Conservation (phyloP, 2,888 invertebrate species). For the Ormyrus pomaceus region DNA sequence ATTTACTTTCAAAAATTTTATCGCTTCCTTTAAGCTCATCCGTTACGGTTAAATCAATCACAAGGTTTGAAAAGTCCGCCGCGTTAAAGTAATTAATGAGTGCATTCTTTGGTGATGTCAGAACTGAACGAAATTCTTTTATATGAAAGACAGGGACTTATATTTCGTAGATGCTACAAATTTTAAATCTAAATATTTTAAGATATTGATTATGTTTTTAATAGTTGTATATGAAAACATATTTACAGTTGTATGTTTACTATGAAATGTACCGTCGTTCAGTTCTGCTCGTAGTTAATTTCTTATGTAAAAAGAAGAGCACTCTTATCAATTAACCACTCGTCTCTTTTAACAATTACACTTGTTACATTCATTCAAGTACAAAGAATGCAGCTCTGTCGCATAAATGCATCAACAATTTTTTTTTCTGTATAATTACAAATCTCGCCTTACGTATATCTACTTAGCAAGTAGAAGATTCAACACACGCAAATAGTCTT, state of each 20-base stretch:
- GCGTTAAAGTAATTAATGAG: conserved; percentile 21
- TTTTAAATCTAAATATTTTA: too few species aligned
- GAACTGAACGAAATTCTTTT: conserved; percentile 30
- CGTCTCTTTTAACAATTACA: conserved; percentile 9
- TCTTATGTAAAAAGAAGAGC: conserved; percentile 23
- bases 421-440: conserved; percentile 20
- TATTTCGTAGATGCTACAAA: too few species aligned
- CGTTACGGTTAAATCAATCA: conserved; percentile 18
- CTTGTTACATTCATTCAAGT: conserved; percentile 24
- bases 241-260: too few species aligned
- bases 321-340: conserved; percentile 27
- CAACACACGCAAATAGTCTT: conserved; percentile 32
- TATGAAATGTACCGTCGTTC: conserved; percentile 15
- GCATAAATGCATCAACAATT: conserved; percentile 50
- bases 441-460: conserved; percentile 20
- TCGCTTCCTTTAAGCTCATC: conserved; percentile 11
- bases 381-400: conserved; percentile 48
- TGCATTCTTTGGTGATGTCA: conserved; percentile 54
- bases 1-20: conserved; percentile 21
- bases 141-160: background rate
- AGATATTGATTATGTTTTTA: too few species aligned
- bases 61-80: conserved; percentile 4
- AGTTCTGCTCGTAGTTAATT: conserved; percentile 31
- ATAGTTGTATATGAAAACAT: too few species aligned
- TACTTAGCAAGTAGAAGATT: conserved; percentile 1